Evolutionary conservation across 2,888 invertebrate species (phyloP).

Genomic region (Orchesella flavescens): DNA sequence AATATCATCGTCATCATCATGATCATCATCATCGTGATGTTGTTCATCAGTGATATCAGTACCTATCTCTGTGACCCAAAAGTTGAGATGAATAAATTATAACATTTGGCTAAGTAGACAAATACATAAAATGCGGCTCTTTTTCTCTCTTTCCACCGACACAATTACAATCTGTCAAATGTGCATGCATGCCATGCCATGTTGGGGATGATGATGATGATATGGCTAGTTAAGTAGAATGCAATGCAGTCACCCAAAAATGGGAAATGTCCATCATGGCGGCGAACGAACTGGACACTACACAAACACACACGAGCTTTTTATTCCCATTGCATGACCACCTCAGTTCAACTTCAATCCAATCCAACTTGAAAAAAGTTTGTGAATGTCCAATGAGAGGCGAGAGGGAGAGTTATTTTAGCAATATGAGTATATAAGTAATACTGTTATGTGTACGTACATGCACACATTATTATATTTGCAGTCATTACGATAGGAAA

Average conservation of each 20-base stretch:
- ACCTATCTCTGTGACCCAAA: neutral
- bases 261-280: slow-evolving; percentile 41
- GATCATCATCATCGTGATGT: too few relatives aligned
- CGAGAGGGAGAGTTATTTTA: neutral
- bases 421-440: neutral
- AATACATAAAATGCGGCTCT: too few relatives aligned
- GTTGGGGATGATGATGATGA: neutral
- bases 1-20: neutral
- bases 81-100: slow-evolving; percentile 4
- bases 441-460: neutral
- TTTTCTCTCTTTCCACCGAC: too few relatives aligned
- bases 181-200: neutral
- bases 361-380: neutral
- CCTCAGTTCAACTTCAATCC: neutral
- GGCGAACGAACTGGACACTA: slow-evolving; percentile 3
- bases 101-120: slow-evolving; percentile 1
- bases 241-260: slow-evolving; percentile 19
- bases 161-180: neutral
- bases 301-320: neutral
- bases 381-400: slow-evolving; percentile 1
- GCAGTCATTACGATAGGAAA: slow-evolving; percentile 33
- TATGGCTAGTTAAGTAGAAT: slow-evolving; percentile 13
- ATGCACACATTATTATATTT: slow-evolving; percentile 11
- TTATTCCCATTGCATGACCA: slow-evolving; percentile 26
- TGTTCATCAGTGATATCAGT: too few relatives aligned